Evolutionary conservation across 2,113 vertebrate genomes (phyloP).

Genomic region (Garra rufa): DNA sequence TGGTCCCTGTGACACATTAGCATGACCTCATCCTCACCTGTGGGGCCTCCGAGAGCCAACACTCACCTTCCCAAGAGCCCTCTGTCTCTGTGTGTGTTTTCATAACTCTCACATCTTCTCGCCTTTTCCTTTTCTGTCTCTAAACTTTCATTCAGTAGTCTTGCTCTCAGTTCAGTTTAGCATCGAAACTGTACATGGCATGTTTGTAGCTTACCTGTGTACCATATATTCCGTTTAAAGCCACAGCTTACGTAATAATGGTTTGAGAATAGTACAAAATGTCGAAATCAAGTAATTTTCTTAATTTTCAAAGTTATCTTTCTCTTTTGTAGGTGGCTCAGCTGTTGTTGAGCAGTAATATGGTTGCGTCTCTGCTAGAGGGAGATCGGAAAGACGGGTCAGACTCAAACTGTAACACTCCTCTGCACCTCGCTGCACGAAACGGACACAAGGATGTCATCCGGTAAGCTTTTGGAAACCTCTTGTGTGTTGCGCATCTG

Average conservation of each 20-base stretch:
- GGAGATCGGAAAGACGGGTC: slow-evolving; percentile 87
- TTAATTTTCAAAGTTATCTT: no score
- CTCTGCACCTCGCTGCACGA: slow-evolving; percentile 92
- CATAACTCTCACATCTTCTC: background rate
- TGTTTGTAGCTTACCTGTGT: background rate
- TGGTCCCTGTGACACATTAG: background rate
- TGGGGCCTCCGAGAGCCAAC: background rate
- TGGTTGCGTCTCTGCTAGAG: slow-evolving; percentile 88
- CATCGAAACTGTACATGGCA: background rate
- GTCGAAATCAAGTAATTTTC: background rate
- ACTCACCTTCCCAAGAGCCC: background rate
- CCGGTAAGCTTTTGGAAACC: slow-evolving; percentile 71
- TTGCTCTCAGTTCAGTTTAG: background rate
- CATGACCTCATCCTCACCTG: slow-evolving; percentile 21
- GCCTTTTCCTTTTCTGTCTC: background rate
- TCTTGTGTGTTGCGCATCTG: background rate
- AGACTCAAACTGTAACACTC: slow-evolving; percentile 91
- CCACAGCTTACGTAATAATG: background rate
- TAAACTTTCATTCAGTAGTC: background rate
- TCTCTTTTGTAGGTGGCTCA: slow-evolving; percentile 83
- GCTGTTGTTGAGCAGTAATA: slow-evolving; percentile 90
- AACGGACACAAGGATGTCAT: slow-evolving; percentile 94
- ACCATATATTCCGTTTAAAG: background rate
- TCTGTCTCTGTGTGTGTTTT: background rate
- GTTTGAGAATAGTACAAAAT: background rate